These are phyloP conservation scores for Phrixothrix hirtus DNA, from an alignment of 2,888 invertebrate genomes.

Conservation along the genomic window DNA sequence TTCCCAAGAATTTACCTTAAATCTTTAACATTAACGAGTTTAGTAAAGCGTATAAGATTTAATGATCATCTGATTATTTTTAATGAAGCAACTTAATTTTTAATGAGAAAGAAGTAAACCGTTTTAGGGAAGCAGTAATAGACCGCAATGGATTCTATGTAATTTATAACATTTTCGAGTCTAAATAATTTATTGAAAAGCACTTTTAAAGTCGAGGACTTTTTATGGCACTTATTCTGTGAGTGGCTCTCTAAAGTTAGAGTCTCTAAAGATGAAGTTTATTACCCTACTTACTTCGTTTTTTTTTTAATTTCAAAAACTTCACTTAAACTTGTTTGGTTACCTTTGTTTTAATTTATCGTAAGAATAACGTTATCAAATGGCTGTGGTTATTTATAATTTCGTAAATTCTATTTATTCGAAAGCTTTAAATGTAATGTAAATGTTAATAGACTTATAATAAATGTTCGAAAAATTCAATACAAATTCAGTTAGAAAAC, in stretches of 20 bases:
- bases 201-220: slow-evolving; percentile 51
- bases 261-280: slow-evolving; percentile 49
- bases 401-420: no score
- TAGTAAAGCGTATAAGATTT: slow-evolving; percentile 16
- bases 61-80: slow-evolving; percentile 27
- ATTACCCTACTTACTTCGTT: slow-evolving; percentile 45
- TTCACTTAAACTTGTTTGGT: slow-evolving; percentile 27
- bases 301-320: slow-evolving; percentile 43
- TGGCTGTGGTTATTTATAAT: no score
- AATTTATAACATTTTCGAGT: slow-evolving; percentile 51
- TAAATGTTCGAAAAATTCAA: slow-evolving; percentile 1
- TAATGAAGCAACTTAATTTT: slow-evolving; percentile 38
- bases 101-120: slow-evolving; percentile 40
- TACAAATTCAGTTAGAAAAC: slow-evolving; percentile 3
- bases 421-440: not conserved
- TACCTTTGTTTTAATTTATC: no score
- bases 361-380: not conserved
- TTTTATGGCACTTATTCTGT: slow-evolving; percentile 50
- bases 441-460: not conserved
- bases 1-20: slow-evolving; percentile 12
- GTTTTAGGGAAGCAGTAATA: slow-evolving; percentile 39
- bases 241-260: slow-evolving; percentile 45
- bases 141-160: slow-evolving; percentile 39
- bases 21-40: slow-evolving; percentile 11
- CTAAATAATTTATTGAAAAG: slow-evolving; percentile 54